phyloP scores from a whole-genome alignment of 2,888 invertebrate species.

The Gymnocheta viridis region DNA sequence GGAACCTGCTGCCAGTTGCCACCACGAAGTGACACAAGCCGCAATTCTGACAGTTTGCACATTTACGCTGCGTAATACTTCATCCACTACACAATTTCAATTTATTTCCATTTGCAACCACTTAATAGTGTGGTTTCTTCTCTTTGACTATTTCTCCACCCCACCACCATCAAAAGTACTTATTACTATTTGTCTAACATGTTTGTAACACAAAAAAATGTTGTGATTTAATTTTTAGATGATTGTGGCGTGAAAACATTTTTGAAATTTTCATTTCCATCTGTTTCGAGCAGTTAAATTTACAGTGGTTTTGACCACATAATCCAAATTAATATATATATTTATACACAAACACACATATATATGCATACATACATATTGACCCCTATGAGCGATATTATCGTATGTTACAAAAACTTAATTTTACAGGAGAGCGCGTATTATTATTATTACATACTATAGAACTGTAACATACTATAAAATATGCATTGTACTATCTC shows the following conservation, averaged over 20 bases:
- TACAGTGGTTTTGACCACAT: conserved; percentile 3
- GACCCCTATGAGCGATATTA: too few species aligned
- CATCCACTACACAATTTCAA: background rate
- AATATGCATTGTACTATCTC: too few species aligned
- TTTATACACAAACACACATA: background rate
- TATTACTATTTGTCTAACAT: background rate
- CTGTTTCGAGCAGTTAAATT: background rate
- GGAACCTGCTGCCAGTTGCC: too few species aligned
- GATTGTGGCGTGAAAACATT: conserved; percentile 9
- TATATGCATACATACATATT: background rate
- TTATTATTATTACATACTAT: too few species aligned
- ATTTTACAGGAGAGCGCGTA: too few species aligned
- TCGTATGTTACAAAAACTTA: too few species aligned
- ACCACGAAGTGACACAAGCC: too few species aligned
- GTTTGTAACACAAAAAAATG: background rate
- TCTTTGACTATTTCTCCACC: background rate
- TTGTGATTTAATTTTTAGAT: conserved; percentile 24
- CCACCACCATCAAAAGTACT: too few species aligned
- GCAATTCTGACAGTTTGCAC: too few species aligned
- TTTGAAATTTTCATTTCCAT: conserved; percentile 15
- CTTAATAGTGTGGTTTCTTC: background rate
- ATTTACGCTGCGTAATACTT: too few species aligned
- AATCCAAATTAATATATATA: background rate
- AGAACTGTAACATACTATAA: too few species aligned
- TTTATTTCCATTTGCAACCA: background rate